Conservation (phyloP, 2,888 invertebrate species). For the Oscheius sp. region DNA sequence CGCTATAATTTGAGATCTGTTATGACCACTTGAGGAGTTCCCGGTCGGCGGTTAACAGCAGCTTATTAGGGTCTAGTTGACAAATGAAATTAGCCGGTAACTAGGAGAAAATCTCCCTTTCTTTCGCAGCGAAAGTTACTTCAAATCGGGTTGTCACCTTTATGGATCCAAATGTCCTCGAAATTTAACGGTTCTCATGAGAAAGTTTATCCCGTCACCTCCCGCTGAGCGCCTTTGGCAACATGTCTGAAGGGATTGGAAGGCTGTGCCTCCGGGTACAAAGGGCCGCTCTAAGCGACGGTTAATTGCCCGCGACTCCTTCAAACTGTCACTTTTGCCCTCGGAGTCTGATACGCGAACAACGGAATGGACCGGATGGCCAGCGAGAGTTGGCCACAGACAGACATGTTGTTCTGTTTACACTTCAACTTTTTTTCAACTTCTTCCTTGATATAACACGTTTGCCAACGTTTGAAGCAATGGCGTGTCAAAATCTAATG, state of each 20-base stretch:
- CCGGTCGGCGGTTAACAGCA: not conserved
- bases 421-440: not conserved
- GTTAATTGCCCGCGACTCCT: conserved; percentile 31
- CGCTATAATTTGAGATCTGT: not conserved
- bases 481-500: not conserved
- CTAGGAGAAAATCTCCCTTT: not conserved
- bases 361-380: conserved; percentile 9
- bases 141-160: too few species aligned
- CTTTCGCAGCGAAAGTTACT: not conserved
- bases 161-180: too few species aligned
- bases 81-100: not conserved
- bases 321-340: conserved; percentile 29
- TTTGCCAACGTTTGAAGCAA: not conserved
- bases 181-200: too few species aligned
- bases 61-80: conserved; percentile 8
- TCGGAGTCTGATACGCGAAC: conserved; percentile 10
- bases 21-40: not conserved
- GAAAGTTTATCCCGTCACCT: not conserved
- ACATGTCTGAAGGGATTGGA: too few species aligned
- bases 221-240: conserved; percentile 1
- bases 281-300: conserved; percentile 13
- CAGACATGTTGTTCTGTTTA: not conserved
- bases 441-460: not conserved
- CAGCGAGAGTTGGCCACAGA: not conserved
- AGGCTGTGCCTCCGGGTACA: too few species aligned